These are phyloP conservation scores for Phylloscopus whistleri DNA, from an alignment of 2,113 vertebrate genomes.

Conservation along the genomic window DNA sequence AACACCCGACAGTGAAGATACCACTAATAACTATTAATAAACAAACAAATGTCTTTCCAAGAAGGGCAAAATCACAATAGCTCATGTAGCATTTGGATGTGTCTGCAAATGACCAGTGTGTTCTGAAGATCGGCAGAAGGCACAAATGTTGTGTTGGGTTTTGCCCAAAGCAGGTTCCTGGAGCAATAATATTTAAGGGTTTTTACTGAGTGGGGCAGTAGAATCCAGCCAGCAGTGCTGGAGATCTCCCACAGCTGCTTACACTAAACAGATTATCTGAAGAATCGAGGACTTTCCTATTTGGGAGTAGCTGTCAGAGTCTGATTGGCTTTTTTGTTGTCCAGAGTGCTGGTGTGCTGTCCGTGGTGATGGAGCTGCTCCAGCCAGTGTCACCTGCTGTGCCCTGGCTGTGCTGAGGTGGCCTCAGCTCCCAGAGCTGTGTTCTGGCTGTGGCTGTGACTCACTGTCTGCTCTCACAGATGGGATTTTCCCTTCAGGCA, in stretches of 20 bases:
- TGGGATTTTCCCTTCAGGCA: not conserved
- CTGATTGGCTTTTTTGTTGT: not conserved
- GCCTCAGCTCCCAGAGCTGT: not conserved
- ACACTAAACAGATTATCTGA: not conserved
- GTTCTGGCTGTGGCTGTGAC: not conserved
- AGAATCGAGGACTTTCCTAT: not conserved
- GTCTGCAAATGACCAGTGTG: not conserved
- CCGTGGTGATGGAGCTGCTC: not conserved
- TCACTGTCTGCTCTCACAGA: not conserved
- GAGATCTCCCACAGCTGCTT: not conserved
- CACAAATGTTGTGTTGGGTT: not conserved
- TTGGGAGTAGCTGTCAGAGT: not conserved
- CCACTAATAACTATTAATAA: not conserved
- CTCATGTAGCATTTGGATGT: not conserved
- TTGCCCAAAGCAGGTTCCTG: not conserved
- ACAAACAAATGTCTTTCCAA: slow-evolving; percentile 1
- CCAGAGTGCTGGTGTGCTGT: not conserved
- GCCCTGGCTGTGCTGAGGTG: not conserved
- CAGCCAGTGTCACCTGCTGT: not conserved
- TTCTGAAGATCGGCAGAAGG: not conserved
- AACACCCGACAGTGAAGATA: not conserved
- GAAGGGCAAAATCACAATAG: slow-evolving; percentile 11
- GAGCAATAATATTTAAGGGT: not conserved
- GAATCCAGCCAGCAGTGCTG: not conserved
- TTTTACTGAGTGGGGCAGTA: not conserved